phyloP scores from a whole-genome alignment of 2,888 invertebrate genomes.

The Plagodis pulveraria region DNA sequence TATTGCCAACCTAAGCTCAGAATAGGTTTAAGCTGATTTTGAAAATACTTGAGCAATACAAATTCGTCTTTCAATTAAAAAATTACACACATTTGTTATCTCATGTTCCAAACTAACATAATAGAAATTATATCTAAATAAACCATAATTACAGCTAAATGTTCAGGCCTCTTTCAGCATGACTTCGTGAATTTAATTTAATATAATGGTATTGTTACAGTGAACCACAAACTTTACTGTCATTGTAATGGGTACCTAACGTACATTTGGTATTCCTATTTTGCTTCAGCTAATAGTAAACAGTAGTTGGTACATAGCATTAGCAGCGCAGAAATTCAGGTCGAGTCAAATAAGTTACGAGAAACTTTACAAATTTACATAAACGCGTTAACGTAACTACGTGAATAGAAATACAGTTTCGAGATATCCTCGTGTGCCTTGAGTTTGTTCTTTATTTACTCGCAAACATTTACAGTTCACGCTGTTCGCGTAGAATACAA shows the following conservation, averaged over 20 bases:
- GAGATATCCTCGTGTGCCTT: slow-evolving; percentile 48
- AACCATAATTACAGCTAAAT: too few species aligned
- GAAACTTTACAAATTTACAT: slow-evolving; percentile 68
- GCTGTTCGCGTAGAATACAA: slow-evolving; percentile 25
- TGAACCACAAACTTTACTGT: slow-evolving; percentile 31
- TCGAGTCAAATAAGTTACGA: slow-evolving; percentile 63
- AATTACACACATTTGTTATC: too few species aligned
- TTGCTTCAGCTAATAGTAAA: slow-evolving; percentile 38
- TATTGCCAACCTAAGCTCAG: too few species aligned
- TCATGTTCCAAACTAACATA: too few species aligned
- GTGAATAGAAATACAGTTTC: slow-evolving; percentile 58
- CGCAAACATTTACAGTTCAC: slow-evolving; percentile 35
- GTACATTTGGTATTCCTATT: slow-evolving; percentile 21
- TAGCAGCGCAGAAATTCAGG: slow-evolving; percentile 53
- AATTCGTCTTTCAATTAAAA: too few species aligned
- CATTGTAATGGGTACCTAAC: slow-evolving; percentile 5
- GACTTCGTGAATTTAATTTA: too few species aligned
- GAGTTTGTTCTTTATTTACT: slow-evolving; percentile 50
- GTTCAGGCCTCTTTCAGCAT: too few species aligned
- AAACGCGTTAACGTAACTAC: slow-evolving; percentile 62
- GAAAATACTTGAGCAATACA: too few species aligned
- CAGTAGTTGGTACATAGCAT: slow-evolving; percentile 40
- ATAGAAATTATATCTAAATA: too few species aligned
- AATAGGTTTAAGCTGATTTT: too few species aligned
- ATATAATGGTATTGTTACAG: neutral